phyloP scores from a whole-genome alignment of 2,888 invertebrate genomes.

The Nemoura dubitans region DNA sequence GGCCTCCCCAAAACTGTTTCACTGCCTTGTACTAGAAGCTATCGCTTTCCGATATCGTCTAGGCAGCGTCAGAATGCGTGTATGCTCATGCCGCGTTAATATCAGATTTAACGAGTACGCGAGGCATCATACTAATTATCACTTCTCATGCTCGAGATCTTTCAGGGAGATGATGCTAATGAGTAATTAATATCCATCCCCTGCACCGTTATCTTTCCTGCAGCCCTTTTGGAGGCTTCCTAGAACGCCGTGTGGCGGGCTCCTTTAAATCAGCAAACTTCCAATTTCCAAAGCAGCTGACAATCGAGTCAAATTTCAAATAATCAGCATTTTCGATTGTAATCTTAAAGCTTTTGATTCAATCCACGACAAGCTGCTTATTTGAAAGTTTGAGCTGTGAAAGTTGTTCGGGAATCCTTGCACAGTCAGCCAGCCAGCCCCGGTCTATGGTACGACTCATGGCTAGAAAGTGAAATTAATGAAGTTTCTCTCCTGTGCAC shows the following conservation, averaged over 20 bases:
- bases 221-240: background rate
- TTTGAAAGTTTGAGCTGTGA: background rate
- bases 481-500: background rate
- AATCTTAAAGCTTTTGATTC: background rate
- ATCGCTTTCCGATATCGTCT: background rate
- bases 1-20: background rate
- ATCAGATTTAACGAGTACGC: background rate
- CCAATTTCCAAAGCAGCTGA: background rate
- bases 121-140: conserved; percentile 7
- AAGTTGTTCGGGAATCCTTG: background rate
- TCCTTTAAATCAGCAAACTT: background rate
- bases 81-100: background rate
- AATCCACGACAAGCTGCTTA: conserved; percentile 7
- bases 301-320: background rate
- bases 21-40: background rate
- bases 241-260: background rate
- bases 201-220: background rate
- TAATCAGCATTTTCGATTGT: conserved; percentile 12
- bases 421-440: background rate
- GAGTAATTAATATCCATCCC: background rate
- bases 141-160: background rate
- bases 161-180: background rate
- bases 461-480: background rate
- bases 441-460: background rate
- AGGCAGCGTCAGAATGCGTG: background rate